Base-by-base conservation (phyloP, 1,140 invertebrate genomes). In the Hycleus phaleratus region DNA sequence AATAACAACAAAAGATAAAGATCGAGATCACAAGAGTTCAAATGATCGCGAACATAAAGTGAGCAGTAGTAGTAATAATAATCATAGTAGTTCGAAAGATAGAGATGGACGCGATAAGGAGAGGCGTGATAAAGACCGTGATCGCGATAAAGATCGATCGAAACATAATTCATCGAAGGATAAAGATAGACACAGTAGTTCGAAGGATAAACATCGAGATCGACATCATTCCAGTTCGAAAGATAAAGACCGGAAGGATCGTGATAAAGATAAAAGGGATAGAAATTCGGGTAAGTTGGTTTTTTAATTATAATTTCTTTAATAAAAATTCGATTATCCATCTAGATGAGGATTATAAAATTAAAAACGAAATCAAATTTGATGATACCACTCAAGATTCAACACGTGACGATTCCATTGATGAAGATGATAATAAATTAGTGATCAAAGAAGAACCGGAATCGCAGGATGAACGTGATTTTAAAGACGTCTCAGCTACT, bases 131-230 rank as follows among this genome's bases (percentile, higher is more conserved):
- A 67, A 62, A 49, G 68, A 70, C 43, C 59, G 68, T 53, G 70
- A 82, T 58, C 81, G 82, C 49, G 81, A 84, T 24, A 81, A 78
- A 18, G 18, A 18, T 18, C 18, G 18, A 63, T 78, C 82, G 61
- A 75, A 62, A 46, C 67, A 66, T 49, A 68, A 68, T 55, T 68
- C 65, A 47, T 75, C 74, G 59, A 78, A 64, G 40, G 61, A 67
- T 49, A 80, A 79, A 38, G 83, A 83, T 64, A 82, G 75, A 58
- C 81, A 85, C 69, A 85, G 79, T 53, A 74, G 73, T 62, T 74
- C 72, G 26, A 70, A 68, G 67, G 68, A 69, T 54, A 71, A 67
- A 60, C 61, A 71, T 66, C 71, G 73, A 48, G 75, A 77, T 45
- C 72, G 74, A 49, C 60, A 70, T 42, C 69, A 70, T 64, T 65